Base-by-base conservation (phyloP, 92 coral and sea anemone species). In the Palythoa heliodiscus region DNA sequence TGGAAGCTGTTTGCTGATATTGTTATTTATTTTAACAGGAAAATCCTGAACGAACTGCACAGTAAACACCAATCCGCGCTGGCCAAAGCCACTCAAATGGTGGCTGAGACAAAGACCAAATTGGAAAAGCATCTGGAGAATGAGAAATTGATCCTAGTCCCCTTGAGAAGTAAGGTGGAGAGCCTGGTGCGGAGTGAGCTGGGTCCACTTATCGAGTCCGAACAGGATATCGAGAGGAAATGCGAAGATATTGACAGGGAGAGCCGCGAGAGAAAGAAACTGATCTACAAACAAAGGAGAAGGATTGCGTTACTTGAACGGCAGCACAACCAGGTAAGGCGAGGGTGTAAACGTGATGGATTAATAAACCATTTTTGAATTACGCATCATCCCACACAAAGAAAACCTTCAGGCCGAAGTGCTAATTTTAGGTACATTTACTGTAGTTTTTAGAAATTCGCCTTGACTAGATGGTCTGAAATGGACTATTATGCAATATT, bases 241-340 rank as follows among this genome's bases (percentile, higher is more conserved):
- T 96, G 99, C 63, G 99, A 96, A 75, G 99, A 96, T 71, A 87
- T 96, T 15, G 99, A 96, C 87, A 81, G 88, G 43, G 99, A 96
- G 25, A 95, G 94, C 52, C 93, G 99, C 12, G 99, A 96, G 58
- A 87, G 99, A 70, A 96, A 96, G 91, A 96, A 96, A 90, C 86
- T 91, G 52, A 96, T 96, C 54, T 96, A 96, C 76, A 92, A 93
- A 75, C 99, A 96, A 75, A 89, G 99, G 38, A 87, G 98, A 63
- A 76, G 99, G 67, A 96, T 96, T 55, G 98, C 98, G 19, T 87
- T 96, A 70, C 82, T 96, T 14, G 99, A 96, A 76, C 95, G 99
- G 15, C 99, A 96, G 66, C 99, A 96, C 86, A 94, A 90, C 86
- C 84, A 79, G 84, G 84, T 79, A 79, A 66, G 19, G 35, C 24